Percentiles rank a stretch among this genome's conserved stretches.
phyloP scores from a whole-genome alignment of 2,888 invertebrate genomes.

The Alitta virens region DNA sequence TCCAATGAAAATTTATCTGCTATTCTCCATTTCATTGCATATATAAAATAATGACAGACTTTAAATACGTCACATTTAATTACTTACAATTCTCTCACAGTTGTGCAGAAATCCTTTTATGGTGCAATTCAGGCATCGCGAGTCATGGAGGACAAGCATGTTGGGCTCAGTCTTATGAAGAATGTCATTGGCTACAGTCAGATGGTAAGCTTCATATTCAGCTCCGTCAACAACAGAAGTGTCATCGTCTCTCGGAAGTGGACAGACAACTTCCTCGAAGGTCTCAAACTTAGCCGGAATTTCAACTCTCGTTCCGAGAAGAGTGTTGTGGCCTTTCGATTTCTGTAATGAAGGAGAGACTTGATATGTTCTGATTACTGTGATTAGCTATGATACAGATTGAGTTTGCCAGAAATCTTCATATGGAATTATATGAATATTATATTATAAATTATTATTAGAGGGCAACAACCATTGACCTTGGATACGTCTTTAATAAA shows the following conservation, averaged over 20 bases:
- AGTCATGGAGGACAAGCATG: constrained; percentile 1
- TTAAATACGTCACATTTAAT: too few species aligned
- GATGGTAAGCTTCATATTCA: neutral
- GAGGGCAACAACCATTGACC: neutral
- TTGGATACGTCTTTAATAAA: too few species aligned
- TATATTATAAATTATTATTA: neutral
- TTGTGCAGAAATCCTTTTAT: neutral
- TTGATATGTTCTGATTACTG: neutral
- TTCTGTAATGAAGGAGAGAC: too few species aligned
- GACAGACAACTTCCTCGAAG: constrained; percentile 24
- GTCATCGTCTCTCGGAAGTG: constrained; percentile 1
- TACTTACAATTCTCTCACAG: neutral
- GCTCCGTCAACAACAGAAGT: neutral
- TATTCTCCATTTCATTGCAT: too few species aligned
- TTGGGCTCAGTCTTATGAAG: neutral
- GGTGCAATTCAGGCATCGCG: neutral
- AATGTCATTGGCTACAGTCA: neutral
- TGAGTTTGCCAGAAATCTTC: neutral
- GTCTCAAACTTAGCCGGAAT: constrained; percentile 17
- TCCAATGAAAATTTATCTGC: too few species aligned
- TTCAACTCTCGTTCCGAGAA: neutral
- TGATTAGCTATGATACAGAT: neutral
- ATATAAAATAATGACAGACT: too few species aligned
- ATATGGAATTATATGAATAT: neutral
- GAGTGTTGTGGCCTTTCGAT: too few species aligned